These are phyloP conservation scores for Poeciliopsis prolifica DNA, from an alignment of 2,113 vertebrate species.

Conservation along the genomic window DNA sequence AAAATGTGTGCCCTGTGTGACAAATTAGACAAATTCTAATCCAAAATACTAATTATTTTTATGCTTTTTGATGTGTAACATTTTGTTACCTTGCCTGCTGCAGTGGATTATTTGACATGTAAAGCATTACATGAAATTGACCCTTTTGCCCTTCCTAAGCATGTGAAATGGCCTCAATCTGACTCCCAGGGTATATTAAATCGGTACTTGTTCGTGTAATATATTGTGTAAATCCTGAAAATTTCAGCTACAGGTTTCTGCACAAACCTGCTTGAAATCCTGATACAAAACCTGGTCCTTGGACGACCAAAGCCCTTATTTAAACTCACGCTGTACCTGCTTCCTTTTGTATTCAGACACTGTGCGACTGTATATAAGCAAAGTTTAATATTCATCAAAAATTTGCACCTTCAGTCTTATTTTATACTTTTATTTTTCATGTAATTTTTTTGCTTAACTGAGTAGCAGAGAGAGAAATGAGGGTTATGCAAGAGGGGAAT, in stretches of 20 bases:
- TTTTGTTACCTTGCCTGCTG: conserved; percentile 28
- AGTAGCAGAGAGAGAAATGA: conserved; percentile 34
- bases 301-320: conserved; percentile 45
- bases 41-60: conserved; percentile 3
- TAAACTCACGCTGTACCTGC: conserved; percentile 44
- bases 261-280: conserved; percentile 38
- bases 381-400: conserved; percentile 65
- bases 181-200: conserved; percentile 42
- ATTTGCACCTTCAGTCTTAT: conserved; percentile 71
- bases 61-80: background rate
- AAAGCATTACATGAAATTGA: conserved; percentile 42
- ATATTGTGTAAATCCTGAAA: conserved; percentile 45
- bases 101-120: conserved; percentile 50
- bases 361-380: conserved; percentile 71
- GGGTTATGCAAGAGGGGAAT: conserved; percentile 14
- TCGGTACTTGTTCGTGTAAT: conserved; percentile 50
- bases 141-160: conserved; percentile 37
- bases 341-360: conserved; percentile 62
- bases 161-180: conserved; percentile 50
- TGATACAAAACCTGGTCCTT: conserved; percentile 8
- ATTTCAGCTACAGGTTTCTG: conserved; percentile 44
- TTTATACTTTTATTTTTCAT: conserved; percentile 60
- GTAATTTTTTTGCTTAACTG: conserved; percentile 55
- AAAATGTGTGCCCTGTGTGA: conserved; percentile 10
- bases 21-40: background rate